A percentile compares a stretch with the other conserved stretches of the same genome.
Conservation (phyloP, 2,113 vertebrate genomes). For the Ptilorrhoa leucosticta region DNA sequence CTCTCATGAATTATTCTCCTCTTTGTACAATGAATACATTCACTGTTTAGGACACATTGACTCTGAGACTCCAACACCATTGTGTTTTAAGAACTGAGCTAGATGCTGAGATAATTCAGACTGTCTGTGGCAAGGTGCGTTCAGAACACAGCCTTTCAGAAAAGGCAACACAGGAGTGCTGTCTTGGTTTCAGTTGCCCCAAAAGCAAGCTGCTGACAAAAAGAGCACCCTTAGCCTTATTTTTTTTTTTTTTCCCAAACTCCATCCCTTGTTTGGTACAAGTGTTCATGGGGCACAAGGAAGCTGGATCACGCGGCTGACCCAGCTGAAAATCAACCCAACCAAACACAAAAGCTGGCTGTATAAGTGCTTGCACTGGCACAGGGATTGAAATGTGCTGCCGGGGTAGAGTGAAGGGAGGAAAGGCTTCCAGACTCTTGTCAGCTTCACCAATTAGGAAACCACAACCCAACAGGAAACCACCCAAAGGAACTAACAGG, state of each 20-base stretch:
- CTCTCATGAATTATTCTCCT: background rate
- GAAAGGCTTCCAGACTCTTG: background rate
- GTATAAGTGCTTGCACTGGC: accelerated
- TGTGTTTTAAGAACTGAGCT: background rate
- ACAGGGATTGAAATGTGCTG: background rate
- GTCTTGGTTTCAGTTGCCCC: background rate
- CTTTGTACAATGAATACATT: background rate
- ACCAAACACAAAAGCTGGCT: background rate
- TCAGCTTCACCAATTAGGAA: background rate
- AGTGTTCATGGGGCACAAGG: background rate
- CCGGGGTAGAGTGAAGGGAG: accelerated
- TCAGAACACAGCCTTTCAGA: background rate
- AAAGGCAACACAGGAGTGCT: background rate
- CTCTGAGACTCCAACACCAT: background rate
- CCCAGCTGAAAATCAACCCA: background rate
- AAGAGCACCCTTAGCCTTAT: background rate
- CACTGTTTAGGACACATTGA: background rate
- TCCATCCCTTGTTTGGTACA: background rate
- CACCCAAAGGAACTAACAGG: background rate
- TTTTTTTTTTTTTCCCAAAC: background rate
- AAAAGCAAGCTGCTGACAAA: background rate
- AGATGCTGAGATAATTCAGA: background rate
- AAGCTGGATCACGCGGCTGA: background rate
- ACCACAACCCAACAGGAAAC: background rate
- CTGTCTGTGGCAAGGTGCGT: background rate